Conservation (phyloP, 2,797 vertebrate species). For the Brachyalestes nurse region DNA sequence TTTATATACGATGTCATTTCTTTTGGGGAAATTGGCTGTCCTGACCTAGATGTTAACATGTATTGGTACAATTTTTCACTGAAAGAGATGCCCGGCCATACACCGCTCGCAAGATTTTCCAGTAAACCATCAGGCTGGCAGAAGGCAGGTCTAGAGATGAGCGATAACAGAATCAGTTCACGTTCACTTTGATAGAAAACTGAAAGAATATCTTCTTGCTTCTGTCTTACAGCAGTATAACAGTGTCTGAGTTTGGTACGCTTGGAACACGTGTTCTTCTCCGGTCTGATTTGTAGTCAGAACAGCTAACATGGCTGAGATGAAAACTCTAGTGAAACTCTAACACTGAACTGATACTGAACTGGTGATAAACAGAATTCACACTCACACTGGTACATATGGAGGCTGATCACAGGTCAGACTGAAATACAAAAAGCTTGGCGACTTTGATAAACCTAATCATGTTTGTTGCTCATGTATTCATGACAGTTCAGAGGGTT, state of each 20-base stretch:
- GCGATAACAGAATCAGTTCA: constrained; percentile 19
- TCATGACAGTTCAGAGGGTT: not conserved
- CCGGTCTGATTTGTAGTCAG: constrained; percentile 11
- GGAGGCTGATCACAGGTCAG: not conserved
- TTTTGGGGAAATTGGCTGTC: constrained; percentile 8
- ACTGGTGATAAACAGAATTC: not conserved
- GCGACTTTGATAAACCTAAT: not conserved
- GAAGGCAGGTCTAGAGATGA: constrained; percentile 28
- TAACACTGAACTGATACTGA: not conserved
- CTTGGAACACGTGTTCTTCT: not conserved
- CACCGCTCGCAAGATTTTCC: not conserved
- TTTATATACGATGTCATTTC: constrained; percentile 14
- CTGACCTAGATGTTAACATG: not conserved
- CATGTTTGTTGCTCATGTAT: not conserved
- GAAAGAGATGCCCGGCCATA: not conserved
- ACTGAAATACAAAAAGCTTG: not conserved
- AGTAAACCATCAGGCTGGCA: constrained; percentile 3
- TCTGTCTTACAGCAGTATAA: not conserved
- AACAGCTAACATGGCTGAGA: not conserved
- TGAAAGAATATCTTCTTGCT: constrained; percentile 2
- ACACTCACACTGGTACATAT: not conserved
- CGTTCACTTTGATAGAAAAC: constrained; percentile 16
- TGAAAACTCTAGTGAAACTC: not conserved
- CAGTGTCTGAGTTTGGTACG: constrained; percentile 15
- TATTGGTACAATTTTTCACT: constrained; percentile 4